Conservation (phyloP, 2,888 invertebrate genomes). For the Stenoptilia bipunctidactyla region DNA sequence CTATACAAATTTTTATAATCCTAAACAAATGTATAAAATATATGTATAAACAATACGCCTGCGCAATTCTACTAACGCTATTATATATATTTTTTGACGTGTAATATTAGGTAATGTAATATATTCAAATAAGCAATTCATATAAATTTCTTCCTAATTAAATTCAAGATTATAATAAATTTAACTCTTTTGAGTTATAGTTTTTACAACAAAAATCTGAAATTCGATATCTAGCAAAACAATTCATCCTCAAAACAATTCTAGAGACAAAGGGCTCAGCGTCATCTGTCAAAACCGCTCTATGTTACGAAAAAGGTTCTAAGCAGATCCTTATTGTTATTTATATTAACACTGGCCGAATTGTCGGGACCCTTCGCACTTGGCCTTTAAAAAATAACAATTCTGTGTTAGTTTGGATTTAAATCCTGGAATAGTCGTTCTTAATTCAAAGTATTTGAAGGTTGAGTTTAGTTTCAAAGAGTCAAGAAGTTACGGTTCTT, state of each 20-base stretch:
- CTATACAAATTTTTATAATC: too few species aligned
- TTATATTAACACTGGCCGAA: constrained; percentile 58
- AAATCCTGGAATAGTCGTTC: constrained; percentile 19
- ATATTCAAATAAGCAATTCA: too few species aligned
- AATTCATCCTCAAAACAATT: constrained; percentile 13
- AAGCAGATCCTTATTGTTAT: constrained; percentile 57
- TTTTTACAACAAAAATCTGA: too few species aligned
- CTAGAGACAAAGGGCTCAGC: constrained; percentile 25
- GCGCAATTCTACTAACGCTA: too few species aligned
- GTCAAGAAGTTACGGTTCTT: constrained; percentile 22
- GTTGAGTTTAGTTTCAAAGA: constrained; percentile 21
- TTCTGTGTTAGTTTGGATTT: constrained; percentile 10
- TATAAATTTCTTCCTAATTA: too few species aligned
- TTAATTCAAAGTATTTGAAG: constrained; percentile 23
- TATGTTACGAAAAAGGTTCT: constrained; percentile 55
- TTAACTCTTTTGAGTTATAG: too few species aligned
- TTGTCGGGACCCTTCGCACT: constrained; percentile 59
- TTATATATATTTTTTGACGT: too few species aligned
- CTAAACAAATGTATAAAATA: too few species aligned
- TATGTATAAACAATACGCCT: too few species aligned
- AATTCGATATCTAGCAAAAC: constrained; percentile 1
- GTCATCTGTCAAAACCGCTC: constrained; percentile 58
- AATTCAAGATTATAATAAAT: too few species aligned
- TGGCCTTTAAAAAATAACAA: constrained; percentile 37
- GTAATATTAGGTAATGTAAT: too few species aligned